Conservation (phyloP, 2,888 invertebrate genomes). For the Sphaerophoria taeniata region DNA sequence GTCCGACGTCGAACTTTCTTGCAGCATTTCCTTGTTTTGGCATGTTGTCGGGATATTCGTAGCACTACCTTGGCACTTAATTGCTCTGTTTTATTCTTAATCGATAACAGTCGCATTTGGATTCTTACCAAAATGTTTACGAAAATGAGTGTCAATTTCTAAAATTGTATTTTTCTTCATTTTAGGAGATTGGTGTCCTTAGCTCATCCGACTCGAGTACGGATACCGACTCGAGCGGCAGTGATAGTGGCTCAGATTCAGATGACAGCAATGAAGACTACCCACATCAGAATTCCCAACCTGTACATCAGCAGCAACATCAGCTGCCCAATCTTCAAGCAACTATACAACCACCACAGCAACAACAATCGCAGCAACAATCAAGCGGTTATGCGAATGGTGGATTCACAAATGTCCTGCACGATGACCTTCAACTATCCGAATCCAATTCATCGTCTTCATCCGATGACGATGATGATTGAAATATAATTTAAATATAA, state of each 20-base stretch:
- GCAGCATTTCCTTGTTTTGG: too few species aligned
- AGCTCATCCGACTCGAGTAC: conserved; percentile 82
- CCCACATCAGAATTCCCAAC: conserved; percentile 56
- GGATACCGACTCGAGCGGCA: conserved; percentile 81
- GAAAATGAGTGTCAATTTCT: background rate
- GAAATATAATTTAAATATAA: conserved; percentile 42
- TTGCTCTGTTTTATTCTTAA: too few species aligned
- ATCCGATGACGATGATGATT: conserved; percentile 78
- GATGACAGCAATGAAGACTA: conserved; percentile 81
- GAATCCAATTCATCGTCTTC: conserved; percentile 93
- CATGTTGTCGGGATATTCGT: too few species aligned
- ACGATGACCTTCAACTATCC: conserved; percentile 93
- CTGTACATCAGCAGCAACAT: conserved; percentile 69
- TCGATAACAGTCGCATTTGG: too few species aligned
- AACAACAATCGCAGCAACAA: conserved; percentile 75
- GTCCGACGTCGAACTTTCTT: too few species aligned
- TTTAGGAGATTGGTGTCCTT: conserved; percentile 81
- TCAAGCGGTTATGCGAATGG: conserved; percentile 80
- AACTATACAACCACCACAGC: conserved; percentile 68
- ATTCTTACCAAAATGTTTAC: background rate
- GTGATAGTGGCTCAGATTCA: conserved; percentile 82
- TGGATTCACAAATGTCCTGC: conserved; percentile 84
- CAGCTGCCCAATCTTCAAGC: conserved; percentile 73
- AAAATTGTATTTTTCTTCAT: conserved; percentile 31
- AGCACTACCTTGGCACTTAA: too few species aligned